Evolutionary conservation across 2,888 invertebrate species (phyloP), one percentile per base, ranked within the genome.

Genomic region (Tiliacea aurago): DNA sequence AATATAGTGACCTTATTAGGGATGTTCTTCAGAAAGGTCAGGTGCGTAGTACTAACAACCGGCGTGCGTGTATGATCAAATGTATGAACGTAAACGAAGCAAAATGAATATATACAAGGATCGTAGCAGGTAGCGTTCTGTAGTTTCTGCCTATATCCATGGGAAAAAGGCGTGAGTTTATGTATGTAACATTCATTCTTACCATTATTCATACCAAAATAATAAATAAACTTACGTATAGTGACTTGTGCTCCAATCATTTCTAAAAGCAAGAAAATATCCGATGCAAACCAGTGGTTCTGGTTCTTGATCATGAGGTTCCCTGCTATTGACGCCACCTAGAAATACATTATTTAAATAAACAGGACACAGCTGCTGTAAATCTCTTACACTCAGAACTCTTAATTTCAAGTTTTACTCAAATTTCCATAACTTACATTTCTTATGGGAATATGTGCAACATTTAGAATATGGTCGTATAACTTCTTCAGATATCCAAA

Each of bases 221-320:
- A 37, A 37, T 37, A 37, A 37, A 37, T 37, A 37, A 37, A 37
- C 91, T 84, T 86, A 94, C 94, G 78, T 73, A 94, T 91, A 0
- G 91, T 92, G 4, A 94, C 20, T 79, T 90, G 87, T 3, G 91
- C 94, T 18, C 93, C 93, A 66, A 94, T 89, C 9, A 91, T 90
- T 84, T 91, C 95, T 37, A 97, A 90, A 0, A 96, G 88, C 43
- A 97, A 90, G 86, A 97, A 98, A n/a, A 98, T 89, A 88, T 98
- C 98, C 0, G 98, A 98, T 1, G 97, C 97, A 88, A 98, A 98
- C 77, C 97, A 97, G 4, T 92, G 95, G 83, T 97, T 95, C 15
- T 93, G 84, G 86, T 98, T 97, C 90, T 98, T 98, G 73, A 98
- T 96, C 93, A 97, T 97, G 67, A 98, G 90, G 88, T 98, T 98